phyloP scores from a whole-genome alignment of 2,113 vertebrate genomes.

The Gymnocephalus cernua region DNA sequence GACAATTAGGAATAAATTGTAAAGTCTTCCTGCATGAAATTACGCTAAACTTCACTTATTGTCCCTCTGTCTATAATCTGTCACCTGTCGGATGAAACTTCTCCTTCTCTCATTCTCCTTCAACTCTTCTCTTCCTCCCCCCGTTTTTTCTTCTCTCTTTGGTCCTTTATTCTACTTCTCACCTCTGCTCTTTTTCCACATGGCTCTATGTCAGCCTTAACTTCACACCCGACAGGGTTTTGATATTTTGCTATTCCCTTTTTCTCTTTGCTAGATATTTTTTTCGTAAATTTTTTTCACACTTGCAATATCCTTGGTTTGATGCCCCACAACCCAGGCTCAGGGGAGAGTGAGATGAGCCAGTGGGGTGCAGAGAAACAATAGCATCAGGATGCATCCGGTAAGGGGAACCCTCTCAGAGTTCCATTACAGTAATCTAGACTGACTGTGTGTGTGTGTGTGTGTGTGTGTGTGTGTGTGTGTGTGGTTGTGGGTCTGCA shows the following conservation, averaged over 20 bases:
- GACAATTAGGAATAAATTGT: too few relatives aligned
- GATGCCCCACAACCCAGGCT: constrained; percentile 32
- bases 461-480: constrained; percentile 17
- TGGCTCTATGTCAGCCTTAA: constrained; percentile 24
- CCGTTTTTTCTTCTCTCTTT: constrained; percentile 27
- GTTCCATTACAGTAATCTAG: constrained; percentile 40
- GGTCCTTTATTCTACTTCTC: constrained; percentile 49
- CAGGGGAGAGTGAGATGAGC: constrained; percentile 30
- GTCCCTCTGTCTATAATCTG: constrained; percentile 36
- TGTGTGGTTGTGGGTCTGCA: constrained; percentile 25
- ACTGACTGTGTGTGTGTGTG: constrained; percentile 10
- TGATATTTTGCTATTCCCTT: constrained; percentile 44
- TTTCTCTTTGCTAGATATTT: constrained; percentile 15
- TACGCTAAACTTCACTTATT: too few relatives aligned
- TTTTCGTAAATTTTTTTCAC: constrained; percentile 30
- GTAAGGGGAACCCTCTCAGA: constrained; percentile 40
- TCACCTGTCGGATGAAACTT: constrained; percentile 49
- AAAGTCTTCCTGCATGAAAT: too few relatives aligned
- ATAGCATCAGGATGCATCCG: constrained; percentile 62
- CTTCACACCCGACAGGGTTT: constrained; percentile 56
- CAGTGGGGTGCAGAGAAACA: constrained; percentile 50
- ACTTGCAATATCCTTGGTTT: constrained; percentile 69
- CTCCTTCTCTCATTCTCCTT: constrained; percentile 30
- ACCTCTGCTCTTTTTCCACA: constrained; percentile 41
- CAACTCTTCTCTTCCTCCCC: constrained; percentile 6